Evolutionary conservation across 2,888 invertebrate species (phyloP), one percentile per base, ranked within the genome.

Genomic region (Trissonchulus sp.): DNA sequence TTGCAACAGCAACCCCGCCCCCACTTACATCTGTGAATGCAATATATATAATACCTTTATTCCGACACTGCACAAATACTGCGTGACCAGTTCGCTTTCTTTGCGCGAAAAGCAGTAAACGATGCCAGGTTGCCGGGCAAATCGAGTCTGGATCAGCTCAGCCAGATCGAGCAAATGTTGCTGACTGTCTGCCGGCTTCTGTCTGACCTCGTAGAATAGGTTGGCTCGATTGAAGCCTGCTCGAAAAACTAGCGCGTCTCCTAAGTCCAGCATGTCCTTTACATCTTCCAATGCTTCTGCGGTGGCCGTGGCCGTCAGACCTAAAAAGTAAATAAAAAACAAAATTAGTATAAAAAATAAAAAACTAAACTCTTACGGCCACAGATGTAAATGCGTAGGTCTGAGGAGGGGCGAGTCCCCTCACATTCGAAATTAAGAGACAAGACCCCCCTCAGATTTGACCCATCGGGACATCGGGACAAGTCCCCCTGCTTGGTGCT

Each of bases 261-360:
- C 88, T 77, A 95, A 90, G 79, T 90, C 90, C 0, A 96, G 88
- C 85, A 94, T 93, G 84, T 92, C 91, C 85, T 93, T 92, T 1
- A 94, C 91, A 86, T 96, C 94, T 31, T 89, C 86, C n/a, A 93
- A 87, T 34, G 95, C 92, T 83, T 89, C 89, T 0, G 90, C 88
- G 0, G 94, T 93, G 0, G 94, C 94, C 30, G 95, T 96, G 0
- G 95, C 95, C 0, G 96, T 96, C 65, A 95, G 87, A 0, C 94
- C 65, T 65, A 34, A 65, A 65, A 65, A 60, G n/a, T n/a, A n/a
- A n/a, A n/a, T n/a, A n/a, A n/a, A n/a, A n/a, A n/a, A n/a, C n/a
- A n/a, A n/a, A n/a, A n/a, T n/a, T n/a, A n/a, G n/a, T n/a, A n/a
- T n/a, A n/a, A n/a, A n/a, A n/a, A n/a, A n/a, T n/a, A n/a, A n/a